Base-by-base conservation (phyloP, 92 coral and sea anemone species). In the Siderastrea radians region DNA sequence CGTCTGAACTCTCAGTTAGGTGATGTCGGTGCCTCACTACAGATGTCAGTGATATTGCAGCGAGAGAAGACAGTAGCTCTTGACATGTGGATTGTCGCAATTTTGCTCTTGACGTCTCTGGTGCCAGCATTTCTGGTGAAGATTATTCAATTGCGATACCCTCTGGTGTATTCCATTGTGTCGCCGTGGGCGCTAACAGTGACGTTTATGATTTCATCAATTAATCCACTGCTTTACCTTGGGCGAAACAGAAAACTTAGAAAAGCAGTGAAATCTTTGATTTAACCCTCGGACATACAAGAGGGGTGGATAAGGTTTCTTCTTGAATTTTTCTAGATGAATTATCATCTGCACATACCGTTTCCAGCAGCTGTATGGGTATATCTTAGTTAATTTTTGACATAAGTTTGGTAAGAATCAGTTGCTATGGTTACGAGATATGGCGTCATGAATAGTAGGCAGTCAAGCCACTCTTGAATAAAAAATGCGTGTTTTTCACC, bases 211-310 rank as follows among this genome's bases (percentile, higher is more conserved):
- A 58, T 59, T 7, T 77, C 82, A 2, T 60, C 69, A 10, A 6
- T 77, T 15, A 77, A 77, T 55, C 82, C 82, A 4, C 1, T 77
- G 38, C 15, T 77, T 6, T 63, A 77, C 51, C 15, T 58, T 44
- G 7, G 46, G 19, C 14, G 82, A 12, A 43, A 58, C 49, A 2
- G 9, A 43, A 43, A 38, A 7, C 55, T 77, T 12, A 58, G 82
- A 77, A 17, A 55, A 13, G 82, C 52, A 45, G 69, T 77, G 53
- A 77, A 59, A 49, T 57, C 82, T n/a, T n/a, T n/a, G n/a, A n/a
- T n/a, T n/a, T n/a, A n/a, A n/a, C n/a, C n/a, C n/a, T n/a, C n/a
- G n/a, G n/a, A n/a, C n/a, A n/a, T n/a, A n/a, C n/a, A n/a, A n/a
- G n/a, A n/a, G n/a, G n/a, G n/a, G n/a, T n/a, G n/a, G n/a, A n/a